Evolutionary conservation across 2,888 invertebrate genomes (phyloP), one percentile per base, ranked within the genome.

Genomic region (Dastarcus helophoroides): DNA sequence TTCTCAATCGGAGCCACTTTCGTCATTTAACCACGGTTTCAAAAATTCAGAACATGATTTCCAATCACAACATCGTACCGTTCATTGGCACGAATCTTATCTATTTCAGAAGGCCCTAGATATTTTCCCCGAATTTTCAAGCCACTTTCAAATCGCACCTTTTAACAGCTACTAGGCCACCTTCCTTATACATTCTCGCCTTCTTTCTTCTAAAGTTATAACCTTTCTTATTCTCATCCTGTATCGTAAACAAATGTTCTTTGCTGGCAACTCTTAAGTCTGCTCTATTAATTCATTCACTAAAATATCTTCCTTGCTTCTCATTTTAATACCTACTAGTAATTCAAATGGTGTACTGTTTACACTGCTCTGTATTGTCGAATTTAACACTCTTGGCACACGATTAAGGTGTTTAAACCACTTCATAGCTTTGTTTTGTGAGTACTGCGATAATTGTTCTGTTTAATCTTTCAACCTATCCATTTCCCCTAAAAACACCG

Each of bases 91-190:
- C 49, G 44, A n/a, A 28, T 16, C 28, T 35, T 41, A 2, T 27
- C 15, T 2, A 42, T 23, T 26, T 38, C 32, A 25, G 39, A 41
- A n/a, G 56, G 54, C 1, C 56, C 58, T n/a, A 59, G 33, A 31
- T 42, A 58, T 34, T 55, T 56, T 2, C 40, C 25, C 11, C 41
- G 33, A 2, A 58, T 26, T 35, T 60, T 60, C 4, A 53, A 26
- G 1, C 54, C 56, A 6, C 45, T 37, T 2, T 49, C 53, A 39
- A 52, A 52, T 31, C 58, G 54, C 1, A 56, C 9, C 53, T 32
- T 35, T 56, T 50, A 11, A 57, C 55, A 2, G 53, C 53, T 1
- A 57, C 53, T 14, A 49, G 17, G 24, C 50, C 46, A n/a, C 37
- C 40, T 11, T 35, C 33, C 14, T 38, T 25, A 26, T 51, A 51